Conservation (phyloP, 2,888 invertebrate genomes). For the Pediacus dermestoides region DNA sequence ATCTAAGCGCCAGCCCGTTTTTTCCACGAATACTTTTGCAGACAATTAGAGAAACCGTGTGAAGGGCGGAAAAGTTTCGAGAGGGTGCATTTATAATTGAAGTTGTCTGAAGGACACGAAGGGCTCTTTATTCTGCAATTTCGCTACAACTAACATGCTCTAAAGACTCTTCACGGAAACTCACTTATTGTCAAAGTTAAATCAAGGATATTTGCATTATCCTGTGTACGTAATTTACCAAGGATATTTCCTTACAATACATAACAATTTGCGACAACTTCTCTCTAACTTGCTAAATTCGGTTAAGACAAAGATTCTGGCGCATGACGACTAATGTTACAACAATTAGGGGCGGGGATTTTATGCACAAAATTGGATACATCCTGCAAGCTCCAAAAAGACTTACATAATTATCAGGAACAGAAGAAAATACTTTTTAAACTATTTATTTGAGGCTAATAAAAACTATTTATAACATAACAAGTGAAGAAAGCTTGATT, state of each 20-base stretch:
- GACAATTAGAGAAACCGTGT: constrained; percentile 13
- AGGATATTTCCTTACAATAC: constrained; percentile 19
- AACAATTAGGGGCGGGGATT: too few species aligned
- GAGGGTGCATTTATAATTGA: constrained; percentile 37
- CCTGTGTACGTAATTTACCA: constrained; percentile 21
- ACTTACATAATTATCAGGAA: too few species aligned
- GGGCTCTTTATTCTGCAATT: constrained; percentile 36
- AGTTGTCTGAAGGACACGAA: constrained; percentile 29
- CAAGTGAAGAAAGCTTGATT: too few species aligned
- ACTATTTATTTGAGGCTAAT: too few species aligned
- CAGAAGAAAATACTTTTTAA: too few species aligned
- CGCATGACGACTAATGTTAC: constrained; percentile 4
- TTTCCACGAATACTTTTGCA: too few species aligned
- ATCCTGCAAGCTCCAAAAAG: too few species aligned
- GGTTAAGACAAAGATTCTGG: constrained; percentile 10
- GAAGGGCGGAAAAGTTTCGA: constrained; percentile 14
- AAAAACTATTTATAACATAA: too few species aligned
- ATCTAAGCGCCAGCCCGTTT: too few species aligned
- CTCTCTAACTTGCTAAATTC: constrained; percentile 18
- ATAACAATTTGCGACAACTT: constrained; percentile 21
- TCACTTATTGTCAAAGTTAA: constrained; percentile 31
- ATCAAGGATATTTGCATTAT: constrained; percentile 34
- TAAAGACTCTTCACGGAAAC: constrained; percentile 22
- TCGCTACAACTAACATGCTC: constrained; percentile 31
- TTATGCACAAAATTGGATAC: too few species aligned